Evolutionary conservation across 2,888 invertebrate genomes (phyloP).

Genomic region (Serripes groenlandicus): DNA sequence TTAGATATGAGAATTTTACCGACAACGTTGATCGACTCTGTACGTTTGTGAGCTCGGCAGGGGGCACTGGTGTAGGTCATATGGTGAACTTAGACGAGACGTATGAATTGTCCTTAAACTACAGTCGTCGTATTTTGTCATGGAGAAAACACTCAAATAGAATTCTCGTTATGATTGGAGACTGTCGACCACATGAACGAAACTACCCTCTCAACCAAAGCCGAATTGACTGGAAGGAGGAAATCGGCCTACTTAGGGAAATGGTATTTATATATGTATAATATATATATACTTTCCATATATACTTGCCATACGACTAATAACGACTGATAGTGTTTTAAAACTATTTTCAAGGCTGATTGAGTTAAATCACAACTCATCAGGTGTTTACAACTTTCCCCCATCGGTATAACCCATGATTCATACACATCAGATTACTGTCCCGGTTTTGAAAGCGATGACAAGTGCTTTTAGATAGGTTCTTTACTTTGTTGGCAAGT

Average conservation of each 20-base stretch:
- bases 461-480: no score
- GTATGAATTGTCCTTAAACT: constrained; percentile 33
- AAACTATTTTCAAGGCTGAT: no score
- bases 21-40: constrained; percentile 26
- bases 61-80: constrained; percentile 19
- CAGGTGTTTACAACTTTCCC: no score
- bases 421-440: no score
- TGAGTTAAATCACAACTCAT: no score
- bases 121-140: constrained; percentile 14
- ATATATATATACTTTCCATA: no score
- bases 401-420: no score
- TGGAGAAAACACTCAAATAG: constrained; percentile 23
- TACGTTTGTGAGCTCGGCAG: constrained; percentile 18
- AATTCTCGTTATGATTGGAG: constrained; percentile 41
- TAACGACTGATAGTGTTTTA: no score
- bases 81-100: constrained; percentile 28
- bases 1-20: constrained; percentile 34
- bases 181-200: constrained; percentile 40
- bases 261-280: no score
- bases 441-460: no score
- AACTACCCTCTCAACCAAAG: constrained; percentile 21
- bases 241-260: constrained; percentile 18
- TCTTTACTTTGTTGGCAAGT: no score
- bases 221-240: constrained; percentile 28
- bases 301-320: no score